Conservation (phyloP, 2,888 invertebrate species). For the Colletes collaris region DNA sequence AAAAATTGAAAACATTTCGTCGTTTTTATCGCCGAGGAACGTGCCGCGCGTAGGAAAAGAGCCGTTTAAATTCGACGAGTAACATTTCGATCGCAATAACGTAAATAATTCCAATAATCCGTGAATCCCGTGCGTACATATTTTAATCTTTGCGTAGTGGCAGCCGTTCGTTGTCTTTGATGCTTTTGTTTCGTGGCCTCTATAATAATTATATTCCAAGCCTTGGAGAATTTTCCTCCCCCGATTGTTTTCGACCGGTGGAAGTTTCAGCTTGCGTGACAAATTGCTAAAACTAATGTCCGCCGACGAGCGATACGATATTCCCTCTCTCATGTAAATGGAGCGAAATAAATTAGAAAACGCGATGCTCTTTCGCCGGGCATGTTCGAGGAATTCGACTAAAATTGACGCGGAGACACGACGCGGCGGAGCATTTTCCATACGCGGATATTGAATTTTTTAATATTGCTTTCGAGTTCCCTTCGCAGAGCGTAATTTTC, state of each 20-base stretch:
- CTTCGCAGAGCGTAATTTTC: neutral
- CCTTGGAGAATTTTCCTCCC: too few relatives aligned
- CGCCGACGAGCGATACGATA: neutral
- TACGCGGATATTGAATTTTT: too few relatives aligned
- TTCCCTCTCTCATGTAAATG: neutral
- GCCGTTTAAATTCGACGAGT: slow-evolving; percentile 20
- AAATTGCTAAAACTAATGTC: neutral
- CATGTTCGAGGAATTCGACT: too few relatives aligned
- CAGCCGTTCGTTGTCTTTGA: neutral
- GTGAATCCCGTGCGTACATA: slow-evolving; percentile 5
- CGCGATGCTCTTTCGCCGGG: too few relatives aligned
- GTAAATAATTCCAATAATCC: slow-evolving; percentile 44
- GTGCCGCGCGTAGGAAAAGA: neutral
- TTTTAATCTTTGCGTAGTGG: slow-evolving; percentile 5
- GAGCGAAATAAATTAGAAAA: neutral
- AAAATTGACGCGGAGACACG: too few relatives aligned
- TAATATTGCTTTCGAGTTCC: neutral
- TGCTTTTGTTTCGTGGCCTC: neutral
- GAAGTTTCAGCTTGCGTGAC: neutral
- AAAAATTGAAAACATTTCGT: slow-evolving; percentile 20
- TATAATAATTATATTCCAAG: neutral
- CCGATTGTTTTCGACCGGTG: too few relatives aligned
- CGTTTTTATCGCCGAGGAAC: neutral
- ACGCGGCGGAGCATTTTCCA: too few relatives aligned
- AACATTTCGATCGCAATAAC: slow-evolving; percentile 20